Base-by-base conservation (phyloP, 2,888 invertebrate genomes). In the Agonopterix arenella region DNA sequence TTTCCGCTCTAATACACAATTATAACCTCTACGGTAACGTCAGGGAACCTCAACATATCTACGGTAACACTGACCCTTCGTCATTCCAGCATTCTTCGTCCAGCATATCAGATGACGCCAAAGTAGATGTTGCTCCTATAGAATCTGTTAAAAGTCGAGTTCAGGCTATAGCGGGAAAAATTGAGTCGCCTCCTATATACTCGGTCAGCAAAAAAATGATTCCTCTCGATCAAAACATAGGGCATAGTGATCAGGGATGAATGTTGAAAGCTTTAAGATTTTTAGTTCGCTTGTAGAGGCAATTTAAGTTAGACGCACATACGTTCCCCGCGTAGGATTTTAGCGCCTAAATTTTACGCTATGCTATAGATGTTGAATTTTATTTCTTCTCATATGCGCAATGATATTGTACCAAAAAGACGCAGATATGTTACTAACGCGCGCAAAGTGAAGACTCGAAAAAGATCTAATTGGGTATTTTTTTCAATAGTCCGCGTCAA, bases 21-120 rank as follows among this genome's bases (percentile, higher is more conserved):
- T 90, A 89, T 57, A 90, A 89, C 54, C 59, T 88, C 1, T 89
- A 89, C 48, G 84, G 89, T 0, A 89, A 89, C 56, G 80, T 86
- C 0, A 70, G 76, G 11, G 84, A 84, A 51, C 80, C 85, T 0
- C 81, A 84, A 51, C 89, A 85, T 50, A 80, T 89, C 11, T 90
- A 90, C 57, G 88, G 89, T 40, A 89, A 89, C 67, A 73, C 82
- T 0, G 85, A 89, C 41, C 62, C 64, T 2, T 68, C 68, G 47
- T 62, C 76, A 18, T 71, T 78, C 51, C 73, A 76, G 54, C 73
- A 73, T 42, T 79, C 77, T 3, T 70, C 74, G 1, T 75, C 69
- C 1, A 68, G 70, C 43, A 65, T 70, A 11, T 59, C 64, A 11
- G 89, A 86, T 51, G 86, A 84, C 44, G 64, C 75, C 0, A 85